These are phyloP conservation scores for Sesamia nonagrioides DNA, from an alignment of 1,140 invertebrate genomes.

Conservation along the genomic window DNA sequence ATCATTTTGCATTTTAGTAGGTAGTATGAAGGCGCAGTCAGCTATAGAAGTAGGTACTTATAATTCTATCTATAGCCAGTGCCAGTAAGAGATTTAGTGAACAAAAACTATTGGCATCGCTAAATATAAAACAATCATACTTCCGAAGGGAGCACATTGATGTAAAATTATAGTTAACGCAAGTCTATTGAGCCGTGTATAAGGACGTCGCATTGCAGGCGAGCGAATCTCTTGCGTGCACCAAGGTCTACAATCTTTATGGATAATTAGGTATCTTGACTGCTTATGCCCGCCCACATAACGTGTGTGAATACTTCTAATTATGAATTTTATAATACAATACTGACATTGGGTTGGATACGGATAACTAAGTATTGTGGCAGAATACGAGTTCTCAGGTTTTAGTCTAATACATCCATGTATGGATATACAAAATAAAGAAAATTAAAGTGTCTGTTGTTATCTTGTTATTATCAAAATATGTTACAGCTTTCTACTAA, in stretches of 20 bases:
- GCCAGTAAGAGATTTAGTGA: too few relatives aligned
- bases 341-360: too few relatives aligned
- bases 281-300: not conserved
- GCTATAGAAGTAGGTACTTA: not conserved
- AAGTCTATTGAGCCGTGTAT: slow-evolving; percentile 66
- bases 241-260: slow-evolving; percentile 53
- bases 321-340: not conserved
- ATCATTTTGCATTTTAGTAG: not conserved
- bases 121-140: too few relatives aligned
- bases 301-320: not conserved
- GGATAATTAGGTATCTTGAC: not conserved
- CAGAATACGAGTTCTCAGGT: too few relatives aligned
- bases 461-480: too few relatives aligned
- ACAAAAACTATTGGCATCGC: too few relatives aligned
- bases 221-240: slow-evolving; percentile 52
- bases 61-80: not conserved
- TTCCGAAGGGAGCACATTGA: too few relatives aligned
- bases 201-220: slow-evolving; percentile 60
- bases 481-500: too few relatives aligned
- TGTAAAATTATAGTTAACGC: slow-evolving; percentile 63
- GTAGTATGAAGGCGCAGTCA: not conserved
- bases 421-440: too few relatives aligned
- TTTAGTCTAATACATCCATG: too few relatives aligned
- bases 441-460: too few relatives aligned
- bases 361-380: too few relatives aligned